These are phyloP conservation scores for Strigops habroptila DNA, from an alignment of 2,113 vertebrate genomes.

Conservation along the genomic window DNA sequence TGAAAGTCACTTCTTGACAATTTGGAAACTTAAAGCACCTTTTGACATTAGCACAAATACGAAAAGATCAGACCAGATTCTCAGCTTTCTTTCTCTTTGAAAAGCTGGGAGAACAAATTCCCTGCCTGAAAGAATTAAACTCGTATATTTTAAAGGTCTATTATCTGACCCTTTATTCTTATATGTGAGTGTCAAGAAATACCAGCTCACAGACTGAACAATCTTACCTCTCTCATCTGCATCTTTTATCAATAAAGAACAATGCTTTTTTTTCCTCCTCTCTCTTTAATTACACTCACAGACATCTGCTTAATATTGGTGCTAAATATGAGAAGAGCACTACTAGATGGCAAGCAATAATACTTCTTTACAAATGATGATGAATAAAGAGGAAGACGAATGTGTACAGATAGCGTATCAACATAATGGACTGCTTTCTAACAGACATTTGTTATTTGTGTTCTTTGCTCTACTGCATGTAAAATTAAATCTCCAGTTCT, in stretches of 20 bases:
- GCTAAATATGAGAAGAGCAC: constrained; percentile 50
- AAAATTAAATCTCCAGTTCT: constrained; percentile 59
- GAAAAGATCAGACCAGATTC: background rate
- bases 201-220: constrained; percentile 37
- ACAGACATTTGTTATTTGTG: constrained; percentile 52
- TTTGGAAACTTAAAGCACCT: background rate
- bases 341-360: constrained; percentile 54
- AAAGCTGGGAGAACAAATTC: background rate
- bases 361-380: constrained; percentile 65
- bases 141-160: background rate
- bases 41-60: background rate
- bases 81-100: background rate
- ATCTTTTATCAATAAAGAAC: constrained; percentile 47
- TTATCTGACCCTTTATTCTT: background rate
- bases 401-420: constrained; percentile 57
- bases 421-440: constrained; percentile 52
- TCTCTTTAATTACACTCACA: constrained; percentile 69
- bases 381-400: constrained; percentile 67
- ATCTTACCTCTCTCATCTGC: constrained; percentile 22
- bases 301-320: constrained; percentile 54
- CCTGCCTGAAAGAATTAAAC: background rate
- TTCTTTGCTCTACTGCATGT: constrained; percentile 49
- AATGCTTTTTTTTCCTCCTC: background rate
- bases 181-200: constrained; percentile 46
- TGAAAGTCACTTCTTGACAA: background rate